Base-by-base conservation (phyloP, 2,888 invertebrate species). In the Cordylochernes scorpioides region DNA sequence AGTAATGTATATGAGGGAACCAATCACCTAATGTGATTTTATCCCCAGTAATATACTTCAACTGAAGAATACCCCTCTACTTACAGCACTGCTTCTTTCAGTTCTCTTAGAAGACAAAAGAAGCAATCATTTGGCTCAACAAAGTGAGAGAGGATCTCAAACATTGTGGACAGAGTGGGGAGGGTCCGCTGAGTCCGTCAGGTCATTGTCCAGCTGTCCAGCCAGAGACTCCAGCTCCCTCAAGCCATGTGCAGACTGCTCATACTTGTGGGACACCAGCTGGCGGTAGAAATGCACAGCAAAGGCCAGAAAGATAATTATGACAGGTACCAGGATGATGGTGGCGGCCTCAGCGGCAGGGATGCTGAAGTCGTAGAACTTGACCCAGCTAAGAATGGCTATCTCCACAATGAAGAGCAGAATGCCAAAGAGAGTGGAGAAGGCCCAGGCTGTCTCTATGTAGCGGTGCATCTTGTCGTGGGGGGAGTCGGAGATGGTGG, bases 391-490 rank as follows among this genome's bases (percentile, higher is more conserved):
- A 4, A 88, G 61, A 36, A 86, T 72, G 2, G 75, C 80, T 33
- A 88, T 71, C 56, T 88, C 84, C 31, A 77, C 70, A 34, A 88
- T 60, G 54, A 88, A 88, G 13, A 88, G 61, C 8, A 62, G 43
- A 25, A 86, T 62, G 43, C 86, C 84, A 46, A 84, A 60, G 24
- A 84, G 74, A 3, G 86, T 88, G 29, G 82, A 84, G 50, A 82
- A 84, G 13, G 75, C 72, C 88, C 88, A 88, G 0, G 86, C 80
- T 22, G 80, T 59, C 50, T 84, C 80, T 25, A 86, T 84, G 53
- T 78, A 61, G 40, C 49, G 49, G 33, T 54, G 51, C 53, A 58
- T 52, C 33, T 49, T 50, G 26, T 54, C 54, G 36, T 59, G 57
- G 2, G 56, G 57, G 8, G 57, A 57, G 38, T 57, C 56, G 7